These are phyloP conservation scores for Karalla daura DNA, from an alignment of 2,797 vertebrate species.

Conservation along the genomic window DNA sequence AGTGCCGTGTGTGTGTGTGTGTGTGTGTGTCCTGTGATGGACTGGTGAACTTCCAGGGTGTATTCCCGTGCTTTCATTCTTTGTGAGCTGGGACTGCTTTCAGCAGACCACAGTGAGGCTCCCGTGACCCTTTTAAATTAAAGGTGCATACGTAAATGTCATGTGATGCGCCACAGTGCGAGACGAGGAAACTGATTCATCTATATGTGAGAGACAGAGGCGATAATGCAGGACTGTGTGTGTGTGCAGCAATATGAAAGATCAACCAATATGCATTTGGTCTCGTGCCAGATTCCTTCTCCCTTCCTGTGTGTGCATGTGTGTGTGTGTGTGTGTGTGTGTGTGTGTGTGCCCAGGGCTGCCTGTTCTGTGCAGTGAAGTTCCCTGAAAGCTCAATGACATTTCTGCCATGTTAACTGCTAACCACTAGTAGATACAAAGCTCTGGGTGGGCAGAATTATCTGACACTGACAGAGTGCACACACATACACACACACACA, in stretches of 20 bases:
- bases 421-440: slow-evolving; percentile 29
- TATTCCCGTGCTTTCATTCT: too few species aligned
- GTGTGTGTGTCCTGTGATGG: too few species aligned
- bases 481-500: slow-evolving; percentile 1
- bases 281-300: not conserved
- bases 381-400: slow-evolving; percentile 56
- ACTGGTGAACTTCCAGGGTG: too few species aligned
- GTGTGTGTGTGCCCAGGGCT: slow-evolving; percentile 2
- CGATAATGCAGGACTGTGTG: not conserved
- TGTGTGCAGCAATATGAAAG: not conserved
- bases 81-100: too few species aligned
- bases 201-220: not conserved
- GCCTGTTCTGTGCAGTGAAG: slow-evolving; percentile 19
- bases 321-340: not conserved
- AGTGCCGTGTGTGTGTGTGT: too few species aligned
- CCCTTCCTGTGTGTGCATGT: not conserved
- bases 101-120: too few species aligned
- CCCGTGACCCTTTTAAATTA: too few species aligned
- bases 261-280: not conserved
- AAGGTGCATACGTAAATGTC: too few species aligned
- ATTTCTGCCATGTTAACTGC: slow-evolving; percentile 55
- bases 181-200: not conserved
- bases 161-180: too few species aligned
- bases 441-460: slow-evolving; percentile 5
- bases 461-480: too few species aligned